A percentile compares a stretch with the other conserved stretches of the same genome.
phyloP scores from a whole-genome alignment of 2,113 vertebrate species.

The Psittacula cyanocephala region DNA sequence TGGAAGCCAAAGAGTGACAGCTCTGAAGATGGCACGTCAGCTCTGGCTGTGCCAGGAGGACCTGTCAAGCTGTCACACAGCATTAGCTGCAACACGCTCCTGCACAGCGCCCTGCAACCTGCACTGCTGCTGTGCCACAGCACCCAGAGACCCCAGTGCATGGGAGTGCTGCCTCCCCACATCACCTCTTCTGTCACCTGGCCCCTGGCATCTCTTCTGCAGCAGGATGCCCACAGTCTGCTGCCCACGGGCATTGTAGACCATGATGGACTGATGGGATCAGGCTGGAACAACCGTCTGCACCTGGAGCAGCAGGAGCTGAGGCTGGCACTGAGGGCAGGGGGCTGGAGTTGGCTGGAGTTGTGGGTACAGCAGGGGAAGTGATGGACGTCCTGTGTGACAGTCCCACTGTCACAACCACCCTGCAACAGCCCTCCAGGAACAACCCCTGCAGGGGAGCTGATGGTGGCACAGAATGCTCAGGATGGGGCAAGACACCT shows the following conservation, averaged over 20 bases:
- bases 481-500: neutral
- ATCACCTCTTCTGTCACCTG: neutral
- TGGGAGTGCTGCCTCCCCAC: neutral
- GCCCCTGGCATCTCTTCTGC: neutral
- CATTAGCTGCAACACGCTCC: neutral
- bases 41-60: neutral
- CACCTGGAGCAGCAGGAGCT: neutral
- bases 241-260: neutral
- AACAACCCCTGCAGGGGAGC: neutral
- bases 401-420: neutral
- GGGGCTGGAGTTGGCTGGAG: neutral
- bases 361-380: neutral
- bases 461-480: neutral
- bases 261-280: neutral
- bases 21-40: constrained; percentile 14
- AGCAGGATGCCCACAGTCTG: neutral
- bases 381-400: rapidly evolving
- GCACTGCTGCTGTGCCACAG: neutral
- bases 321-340: rapidly evolving
- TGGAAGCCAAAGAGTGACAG: neutral
- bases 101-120: neutral
- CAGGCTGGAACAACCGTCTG: neutral
- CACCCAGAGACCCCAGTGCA: rapidly evolving
- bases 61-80: constrained; percentile 31
- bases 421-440: neutral